These are phyloP conservation scores for Craterocephalus amniculus DNA, from an alignment of 2,797 vertebrate genomes.

Conservation along the genomic window DNA sequence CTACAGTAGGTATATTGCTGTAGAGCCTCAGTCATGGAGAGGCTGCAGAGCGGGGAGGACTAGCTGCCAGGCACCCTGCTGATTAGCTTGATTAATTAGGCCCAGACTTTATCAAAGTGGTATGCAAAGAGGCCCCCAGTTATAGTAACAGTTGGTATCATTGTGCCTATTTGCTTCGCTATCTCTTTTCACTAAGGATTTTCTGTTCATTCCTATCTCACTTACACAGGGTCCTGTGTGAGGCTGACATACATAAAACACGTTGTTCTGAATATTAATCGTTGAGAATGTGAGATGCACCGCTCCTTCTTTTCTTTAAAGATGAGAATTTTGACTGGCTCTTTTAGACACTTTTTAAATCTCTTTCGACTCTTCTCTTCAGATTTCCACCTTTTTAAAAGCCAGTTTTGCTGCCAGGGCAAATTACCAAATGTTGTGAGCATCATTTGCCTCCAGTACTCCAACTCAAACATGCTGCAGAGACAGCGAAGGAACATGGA, in stretches of 20 bases:
- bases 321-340: neutral
- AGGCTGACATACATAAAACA: neutral
- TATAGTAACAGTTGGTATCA: constrained; percentile 48
- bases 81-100: constrained; percentile 78
- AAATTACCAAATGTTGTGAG: constrained; percentile 1
- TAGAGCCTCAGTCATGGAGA: constrained; percentile 52
- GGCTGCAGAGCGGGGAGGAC: constrained; percentile 54
- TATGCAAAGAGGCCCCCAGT: constrained; percentile 59
- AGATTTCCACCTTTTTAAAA: neutral
- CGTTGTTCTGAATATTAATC: neutral
- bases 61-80: constrained; percentile 64
- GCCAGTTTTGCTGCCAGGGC: neutral
- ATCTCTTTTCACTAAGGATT: constrained; percentile 31
- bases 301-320: neutral
- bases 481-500: neutral
- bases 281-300: neutral
- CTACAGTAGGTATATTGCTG: constrained; percentile 53
- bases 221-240: neutral
- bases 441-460: neutral
- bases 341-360: neutral
- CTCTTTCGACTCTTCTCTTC: neutral
- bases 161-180: constrained; percentile 40
- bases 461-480: neutral
- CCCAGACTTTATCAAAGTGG: constrained; percentile 71
- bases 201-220: constrained; percentile 6